Base-by-base conservation (phyloP, 2,888 invertebrate species). In the Julus scanicus region DNA sequence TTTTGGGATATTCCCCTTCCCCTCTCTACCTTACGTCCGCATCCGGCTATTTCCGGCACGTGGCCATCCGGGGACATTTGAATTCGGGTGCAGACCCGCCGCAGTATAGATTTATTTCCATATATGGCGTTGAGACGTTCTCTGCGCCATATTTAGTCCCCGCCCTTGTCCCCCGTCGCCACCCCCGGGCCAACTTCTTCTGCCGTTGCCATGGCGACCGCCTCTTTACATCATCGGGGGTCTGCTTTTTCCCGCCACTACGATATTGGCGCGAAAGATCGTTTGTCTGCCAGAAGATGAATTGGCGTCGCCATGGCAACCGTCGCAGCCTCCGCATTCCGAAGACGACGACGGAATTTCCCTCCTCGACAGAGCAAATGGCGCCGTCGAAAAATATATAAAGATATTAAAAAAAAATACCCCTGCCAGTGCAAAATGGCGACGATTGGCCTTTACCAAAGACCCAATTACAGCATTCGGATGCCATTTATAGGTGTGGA, bases 21-120 rank as follows among this genome's bases (percentile, higher is more conserved):
- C 53, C 13, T 53, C 53, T 53, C 53, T 15, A 53, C 53, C 53
- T 15, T 53, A 53, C 9, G 9, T 53, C 53, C 53, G 53, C 53
- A 53, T 53, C 53, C 53, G 53, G 4, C 53, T 53, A 63, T 63
- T 63, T 63, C 63, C 63, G 63, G 63, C 63, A 63, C 63, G 63
- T 63, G 63, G 63, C 63, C 63, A 63, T 44, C 3, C 44, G 44
- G 44, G 6, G 44, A 11, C 6, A 9, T 63, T 63, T 63, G 13
- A 63, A 63, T 63, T 63, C 15, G 53, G 53, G 15, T 53, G 53
- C 53, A 53, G 53, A 9, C 53, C 53, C 63, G 63, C 63, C 63
- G 63, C 63, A 63, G 63, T 63, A 63, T 63, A n/a, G 63, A 63
- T 63, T 63, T 63, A 63, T 63, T 63, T 63, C 63, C 63, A 63